Conservation (phyloP, 1,140 invertebrate genomes). For the Trachelipus rathkii region DNA sequence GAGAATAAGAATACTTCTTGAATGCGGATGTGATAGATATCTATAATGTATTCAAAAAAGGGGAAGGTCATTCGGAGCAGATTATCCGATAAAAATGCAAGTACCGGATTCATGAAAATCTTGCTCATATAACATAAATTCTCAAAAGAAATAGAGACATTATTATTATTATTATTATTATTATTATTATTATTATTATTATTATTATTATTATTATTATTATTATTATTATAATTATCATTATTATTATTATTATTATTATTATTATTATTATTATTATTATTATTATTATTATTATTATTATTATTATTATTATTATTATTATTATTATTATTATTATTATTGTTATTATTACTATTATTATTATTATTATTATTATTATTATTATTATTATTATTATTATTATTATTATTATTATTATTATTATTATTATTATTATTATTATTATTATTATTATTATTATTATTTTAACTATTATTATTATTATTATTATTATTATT, state of each 20-base stretch:
- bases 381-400: background rate
- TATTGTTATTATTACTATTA: background rate
- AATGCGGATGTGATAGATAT: no score
- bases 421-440: background rate
- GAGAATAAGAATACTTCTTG: no score
- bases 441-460: background rate
- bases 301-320: no score
- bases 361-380: background rate
- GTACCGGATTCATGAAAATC: no score
- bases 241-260: background rate
- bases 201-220: background rate
- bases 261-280: background rate
- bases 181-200: background rate
- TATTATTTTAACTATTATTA: background rate
- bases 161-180: no score
- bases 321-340: background rate
- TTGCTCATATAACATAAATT: no score
- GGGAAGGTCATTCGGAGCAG: no score
- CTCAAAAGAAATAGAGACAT: no score
- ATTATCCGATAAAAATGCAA: no score
- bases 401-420: background rate
- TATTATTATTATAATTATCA: background rate
- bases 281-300: background rate
- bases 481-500: no score
- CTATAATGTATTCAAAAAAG: no score